Evolutionary conservation across 2,797 vertebrate genomes (phyloP).

Genomic region (Bradypodion pumilum): DNA sequence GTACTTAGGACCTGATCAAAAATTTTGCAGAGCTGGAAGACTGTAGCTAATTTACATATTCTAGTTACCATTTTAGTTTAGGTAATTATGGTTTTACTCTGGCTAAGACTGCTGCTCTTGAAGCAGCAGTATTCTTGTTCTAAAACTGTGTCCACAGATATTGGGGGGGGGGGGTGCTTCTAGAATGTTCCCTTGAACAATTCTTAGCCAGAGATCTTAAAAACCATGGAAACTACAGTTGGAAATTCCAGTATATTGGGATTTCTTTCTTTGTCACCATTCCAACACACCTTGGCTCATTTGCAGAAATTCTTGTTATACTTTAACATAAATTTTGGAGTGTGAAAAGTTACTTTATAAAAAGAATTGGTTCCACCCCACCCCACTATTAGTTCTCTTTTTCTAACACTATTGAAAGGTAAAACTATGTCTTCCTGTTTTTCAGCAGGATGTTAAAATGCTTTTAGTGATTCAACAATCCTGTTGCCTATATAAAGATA

Average conservation of each 20-base stretch:
- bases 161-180: background rate
- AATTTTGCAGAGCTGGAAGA: background rate
- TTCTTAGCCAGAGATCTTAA: background rate
- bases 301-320: background rate
- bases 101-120: background rate
- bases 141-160: background rate
- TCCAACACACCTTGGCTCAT: background rate
- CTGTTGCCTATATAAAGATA: background rate
- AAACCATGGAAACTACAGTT: background rate
- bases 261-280: background rate
- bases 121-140: background rate
- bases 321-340: background rate
- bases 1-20: background rate
- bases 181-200: background rate
- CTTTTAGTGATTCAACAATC: too few species aligned
- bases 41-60: constrained; percentile 16
- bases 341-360: background rate
- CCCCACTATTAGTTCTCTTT: too few species aligned
- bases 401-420: too few species aligned
- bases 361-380: background rate
- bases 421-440: too few species aligned
- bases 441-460: too few species aligned
- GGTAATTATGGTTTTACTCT: constrained; percentile 16
- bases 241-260: background rate
- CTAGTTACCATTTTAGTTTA: constrained; percentile 20